phyloP scores from a whole-genome alignment of 2,888 invertebrate genomes.

The Carcina quercana region DNA sequence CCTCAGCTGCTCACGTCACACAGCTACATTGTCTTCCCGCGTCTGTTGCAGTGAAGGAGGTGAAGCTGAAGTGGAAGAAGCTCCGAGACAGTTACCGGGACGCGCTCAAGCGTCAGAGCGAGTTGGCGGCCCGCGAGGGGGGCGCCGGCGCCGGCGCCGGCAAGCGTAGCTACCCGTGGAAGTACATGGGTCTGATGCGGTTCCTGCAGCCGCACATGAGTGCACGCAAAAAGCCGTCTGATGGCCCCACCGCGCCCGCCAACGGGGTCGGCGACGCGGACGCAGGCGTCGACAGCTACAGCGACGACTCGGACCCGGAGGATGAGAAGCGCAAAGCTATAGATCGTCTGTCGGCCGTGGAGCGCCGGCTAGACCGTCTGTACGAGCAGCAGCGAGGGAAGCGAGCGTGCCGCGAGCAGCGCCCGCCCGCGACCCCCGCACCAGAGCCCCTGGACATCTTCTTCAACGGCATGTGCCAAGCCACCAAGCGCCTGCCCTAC shows the following conservation, averaged over 20 bases:
- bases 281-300: constrained; percentile 29
- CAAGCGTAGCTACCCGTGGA: constrained; percentile 55
- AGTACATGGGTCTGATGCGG: constrained; percentile 59
- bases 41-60: constrained; percentile 56
- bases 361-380: constrained; percentile 46
- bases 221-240: constrained; percentile 47
- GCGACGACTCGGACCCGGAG: constrained; percentile 29
- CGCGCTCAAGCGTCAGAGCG: constrained; percentile 58
- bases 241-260: constrained; percentile 22
- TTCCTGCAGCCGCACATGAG: constrained; percentile 67
- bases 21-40: too few relatives aligned
- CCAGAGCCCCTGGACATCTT: constrained; percentile 59
- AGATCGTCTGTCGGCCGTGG: constrained; percentile 39
- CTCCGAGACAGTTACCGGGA: constrained; percentile 65
- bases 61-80: constrained; percentile 64
- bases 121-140: constrained; percentile 46
- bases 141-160: constrained; percentile 18
- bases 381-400: constrained; percentile 36
- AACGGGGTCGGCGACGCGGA: constrained; percentile 19
- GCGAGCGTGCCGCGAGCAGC: constrained; percentile 18
- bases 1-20: too few relatives aligned
- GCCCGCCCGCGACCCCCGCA: constrained; percentile 13
- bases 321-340: constrained; percentile 30
- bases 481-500: constrained; percentile 57
- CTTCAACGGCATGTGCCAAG: constrained; percentile 66